Evolutionary conservation across 92 coral and sea anemone species (phyloP).

Genomic region (Ricordea florida): DNA sequence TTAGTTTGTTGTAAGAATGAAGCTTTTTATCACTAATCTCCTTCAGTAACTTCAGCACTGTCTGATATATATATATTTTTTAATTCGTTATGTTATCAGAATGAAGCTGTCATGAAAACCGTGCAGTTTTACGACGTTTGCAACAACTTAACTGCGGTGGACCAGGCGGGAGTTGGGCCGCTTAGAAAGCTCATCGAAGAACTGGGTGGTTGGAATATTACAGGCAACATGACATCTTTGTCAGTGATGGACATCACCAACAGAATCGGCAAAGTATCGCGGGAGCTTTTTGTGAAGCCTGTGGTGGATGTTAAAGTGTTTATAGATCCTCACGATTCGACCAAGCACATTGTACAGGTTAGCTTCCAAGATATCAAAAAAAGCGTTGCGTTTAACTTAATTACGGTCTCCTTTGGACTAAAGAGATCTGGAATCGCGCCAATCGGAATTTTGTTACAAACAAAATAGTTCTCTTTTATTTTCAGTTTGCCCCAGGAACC

Average conservation of each 20-base stretch:
- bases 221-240: neutral
- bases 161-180: constrained; percentile 17
- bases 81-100: too few relatives aligned
- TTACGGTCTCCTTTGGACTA: neutral
- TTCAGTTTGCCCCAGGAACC: constrained; percentile 5
- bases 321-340: constrained; percentile 47
- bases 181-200: constrained; percentile 22
- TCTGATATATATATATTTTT: too few relatives aligned
- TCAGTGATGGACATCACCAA: neutral
- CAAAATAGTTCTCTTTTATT: neutral
- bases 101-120: constrained; percentile 55
- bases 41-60: too few relatives aligned
- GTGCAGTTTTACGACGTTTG: constrained; percentile 21
- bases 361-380: neutral
- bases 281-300: constrained; percentile 23
- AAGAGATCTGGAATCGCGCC: too few relatives aligned
- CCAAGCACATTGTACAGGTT: constrained; percentile 37
- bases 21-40: too few relatives aligned
- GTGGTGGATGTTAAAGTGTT: constrained; percentile 12
- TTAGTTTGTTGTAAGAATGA: too few relatives aligned
- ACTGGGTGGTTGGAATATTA: constrained; percentile 52
- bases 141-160: constrained; percentile 5
- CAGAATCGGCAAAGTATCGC: constrained; percentile 30
- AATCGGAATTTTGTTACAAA: neutral
- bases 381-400: neutral